A percentile compares a stretch with the other conserved stretches of the same genome.
These are phyloP conservation scores for Mizuhopecten yessoensis DNA, from an alignment of 1,140 invertebrate genomes.

Conservation along the genomic window DNA sequence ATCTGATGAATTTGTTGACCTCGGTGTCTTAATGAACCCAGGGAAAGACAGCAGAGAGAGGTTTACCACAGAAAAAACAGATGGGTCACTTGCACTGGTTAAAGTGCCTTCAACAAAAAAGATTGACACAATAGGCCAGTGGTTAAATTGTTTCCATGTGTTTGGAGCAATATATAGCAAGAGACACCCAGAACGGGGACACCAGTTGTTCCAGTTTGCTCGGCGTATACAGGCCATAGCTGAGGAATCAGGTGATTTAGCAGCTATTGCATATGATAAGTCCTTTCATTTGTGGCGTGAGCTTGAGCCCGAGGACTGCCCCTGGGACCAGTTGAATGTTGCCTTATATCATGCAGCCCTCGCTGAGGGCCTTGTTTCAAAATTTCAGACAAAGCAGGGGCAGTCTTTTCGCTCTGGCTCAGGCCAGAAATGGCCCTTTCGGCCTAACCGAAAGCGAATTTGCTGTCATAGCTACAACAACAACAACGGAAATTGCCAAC, in stretches of 20 bases:
- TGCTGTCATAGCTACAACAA: constrained; percentile 51
- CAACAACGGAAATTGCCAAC: constrained; percentile 13
- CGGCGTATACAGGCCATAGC: constrained; percentile 42
- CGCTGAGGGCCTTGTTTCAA: background rate
- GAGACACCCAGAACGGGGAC: constrained; percentile 13
- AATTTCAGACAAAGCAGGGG: background rate
- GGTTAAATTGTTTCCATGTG: constrained; percentile 53
- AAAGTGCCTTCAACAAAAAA: constrained; percentile 31
- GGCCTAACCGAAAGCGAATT: background rate
- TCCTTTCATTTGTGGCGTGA: constrained; percentile 46
- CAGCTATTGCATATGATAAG: constrained; percentile 55
- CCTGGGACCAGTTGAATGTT: constrained; percentile 48
- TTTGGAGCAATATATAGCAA: constrained; percentile 54
- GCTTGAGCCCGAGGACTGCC: constrained; percentile 43
- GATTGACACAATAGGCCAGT: background rate
- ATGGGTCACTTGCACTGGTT: background rate
- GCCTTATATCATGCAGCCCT: constrained; percentile 47
- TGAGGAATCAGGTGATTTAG: background rate
- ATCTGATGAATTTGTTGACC: constrained; percentile 49
- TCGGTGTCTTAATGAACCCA: background rate
- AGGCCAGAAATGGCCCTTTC: background rate
- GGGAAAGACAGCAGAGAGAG: background rate
- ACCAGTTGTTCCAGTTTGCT: constrained; percentile 53
- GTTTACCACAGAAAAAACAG: background rate
- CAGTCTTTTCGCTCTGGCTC: background rate